phyloP scores from a whole-genome alignment of 1,140 invertebrate species.

The Parasteatoda tepidariorum region DNA sequence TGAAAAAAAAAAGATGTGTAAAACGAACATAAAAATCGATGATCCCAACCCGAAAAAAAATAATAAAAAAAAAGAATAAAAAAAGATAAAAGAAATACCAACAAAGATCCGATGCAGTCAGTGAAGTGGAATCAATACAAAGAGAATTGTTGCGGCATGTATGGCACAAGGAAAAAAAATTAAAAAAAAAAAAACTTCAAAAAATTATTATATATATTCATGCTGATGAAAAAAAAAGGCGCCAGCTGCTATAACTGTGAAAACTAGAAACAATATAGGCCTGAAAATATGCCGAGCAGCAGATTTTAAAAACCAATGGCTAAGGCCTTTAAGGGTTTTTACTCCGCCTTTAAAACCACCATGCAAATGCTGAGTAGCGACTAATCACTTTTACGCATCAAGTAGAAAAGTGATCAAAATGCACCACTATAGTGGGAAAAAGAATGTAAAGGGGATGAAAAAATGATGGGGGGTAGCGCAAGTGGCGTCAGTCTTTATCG shows the following conservation, averaged over 20 bases:
- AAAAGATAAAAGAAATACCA: slow-evolving; percentile 3
- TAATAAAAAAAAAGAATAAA: slow-evolving; percentile 22
- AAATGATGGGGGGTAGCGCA: neutral
- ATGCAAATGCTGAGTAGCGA: slow-evolving; percentile 55
- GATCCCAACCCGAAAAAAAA: slow-evolving; percentile 33
- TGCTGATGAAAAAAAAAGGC: slow-evolving; percentile 58
- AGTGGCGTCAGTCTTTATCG: slow-evolving; percentile 57
- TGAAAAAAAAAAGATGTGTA: slow-evolving; percentile 43
- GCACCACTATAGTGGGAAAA: slow-evolving; percentile 12
- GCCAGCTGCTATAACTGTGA: slow-evolving; percentile 56
- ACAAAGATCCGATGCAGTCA: slow-evolving; percentile 59
- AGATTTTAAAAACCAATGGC: slow-evolving; percentile 60
- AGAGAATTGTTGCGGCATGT: slow-evolving; percentile 57
- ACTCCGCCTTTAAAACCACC: slow-evolving; percentile 47
- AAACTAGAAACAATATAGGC: slow-evolving; percentile 57
- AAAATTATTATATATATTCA: slow-evolving; percentile 61
- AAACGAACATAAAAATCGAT: slow-evolving; percentile 59
- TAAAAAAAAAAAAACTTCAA: slow-evolving; percentile 23
- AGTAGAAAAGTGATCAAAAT: slow-evolving; percentile 46
- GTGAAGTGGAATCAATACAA: slow-evolving; percentile 58
- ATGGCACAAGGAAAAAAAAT: slow-evolving; percentile 38
- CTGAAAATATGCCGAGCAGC: slow-evolving; percentile 48
- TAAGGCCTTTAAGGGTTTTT: slow-evolving; percentile 58
- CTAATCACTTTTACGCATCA: slow-evolving; percentile 55
- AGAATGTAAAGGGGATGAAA: neutral